Evolutionary conservation across 2,888 invertebrate species (phyloP).

Genomic region (Pandemis cinnamomeana): DNA sequence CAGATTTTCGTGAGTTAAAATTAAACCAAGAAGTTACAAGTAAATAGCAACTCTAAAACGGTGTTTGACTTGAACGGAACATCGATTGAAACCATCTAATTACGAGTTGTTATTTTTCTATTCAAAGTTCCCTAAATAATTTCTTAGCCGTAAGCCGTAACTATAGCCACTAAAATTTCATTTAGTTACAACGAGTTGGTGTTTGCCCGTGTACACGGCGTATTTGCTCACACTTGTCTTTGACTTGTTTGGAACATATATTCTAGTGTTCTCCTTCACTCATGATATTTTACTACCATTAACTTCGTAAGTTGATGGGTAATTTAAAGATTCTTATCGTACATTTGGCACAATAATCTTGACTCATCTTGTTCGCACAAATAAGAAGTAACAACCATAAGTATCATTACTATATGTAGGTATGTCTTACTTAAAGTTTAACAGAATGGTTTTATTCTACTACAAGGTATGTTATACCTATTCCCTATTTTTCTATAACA

Average conservation of each 20-base stretch:
- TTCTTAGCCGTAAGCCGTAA: neutral
- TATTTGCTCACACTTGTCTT: neutral
- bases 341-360: slow-evolving; percentile 30
- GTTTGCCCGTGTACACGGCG: neutral
- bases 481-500: slow-evolving; percentile 62
- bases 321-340: slow-evolving; percentile 12
- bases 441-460: slow-evolving; percentile 54
- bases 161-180: neutral
- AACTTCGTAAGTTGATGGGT: neutral
- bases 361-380: slow-evolving; percentile 1
- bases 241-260: neutral
- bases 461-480: slow-evolving; percentile 48
- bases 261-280: neutral
- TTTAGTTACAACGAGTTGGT: slow-evolving; percentile 2
- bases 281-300: neutral
- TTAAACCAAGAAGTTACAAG: neutral
- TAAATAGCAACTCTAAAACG: neutral
- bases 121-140: neutral
- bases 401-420: slow-evolving; percentile 13
- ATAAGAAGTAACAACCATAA: slow-evolving; percentile 37
- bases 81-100: neutral
- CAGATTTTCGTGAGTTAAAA: neutral
- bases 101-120: neutral
- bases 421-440: slow-evolving; percentile 45
- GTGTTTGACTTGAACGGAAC: neutral